phyloP scores from a whole-genome alignment of 2,888 invertebrate genomes.

The Odiellus spinosus region DNA sequence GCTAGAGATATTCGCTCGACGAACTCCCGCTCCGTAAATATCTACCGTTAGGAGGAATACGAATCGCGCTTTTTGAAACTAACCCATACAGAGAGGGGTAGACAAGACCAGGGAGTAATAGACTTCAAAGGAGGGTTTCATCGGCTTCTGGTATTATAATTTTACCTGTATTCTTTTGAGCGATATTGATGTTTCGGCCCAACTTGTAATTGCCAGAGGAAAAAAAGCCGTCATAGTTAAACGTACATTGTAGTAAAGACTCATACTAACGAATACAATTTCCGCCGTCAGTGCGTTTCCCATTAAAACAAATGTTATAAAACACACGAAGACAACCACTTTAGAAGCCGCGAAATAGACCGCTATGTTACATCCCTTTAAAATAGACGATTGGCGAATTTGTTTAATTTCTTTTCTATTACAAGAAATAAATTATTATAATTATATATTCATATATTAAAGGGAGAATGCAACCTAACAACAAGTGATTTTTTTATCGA shows the following conservation, averaged over 20 bases:
- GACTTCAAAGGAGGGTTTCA: too few species aligned
- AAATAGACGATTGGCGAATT: conserved; percentile 43
- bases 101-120: too few species aligned
- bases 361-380: conserved; percentile 45
- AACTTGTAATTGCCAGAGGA: conserved; percentile 61
- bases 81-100: too few species aligned
- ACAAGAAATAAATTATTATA: too few species aligned
- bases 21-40: too few species aligned
- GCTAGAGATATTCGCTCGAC: too few species aligned
- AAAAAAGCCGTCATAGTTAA: conserved; percentile 64
- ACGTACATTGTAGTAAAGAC: conserved; percentile 69
- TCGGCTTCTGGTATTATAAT: too few species aligned
- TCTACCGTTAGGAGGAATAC: too few species aligned
- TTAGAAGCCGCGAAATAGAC: conserved; percentile 56
- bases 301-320: conserved; percentile 51
- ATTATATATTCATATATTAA: too few species aligned
- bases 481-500: too few species aligned
- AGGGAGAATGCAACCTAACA: too few species aligned
- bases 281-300: conserved; percentile 51
- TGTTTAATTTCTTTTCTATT: conserved; percentile 51
- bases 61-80: too few species aligned
- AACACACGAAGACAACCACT: conserved; percentile 60
- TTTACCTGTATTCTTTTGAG: conserved; percentile 46
- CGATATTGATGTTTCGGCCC: conserved; percentile 60
- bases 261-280: conserved; percentile 61